Percentiles rank a stretch among this genome's conserved stretches.
Conservation (phyloP, 2,888 invertebrate species). For the Tyria jacobaeae region DNA sequence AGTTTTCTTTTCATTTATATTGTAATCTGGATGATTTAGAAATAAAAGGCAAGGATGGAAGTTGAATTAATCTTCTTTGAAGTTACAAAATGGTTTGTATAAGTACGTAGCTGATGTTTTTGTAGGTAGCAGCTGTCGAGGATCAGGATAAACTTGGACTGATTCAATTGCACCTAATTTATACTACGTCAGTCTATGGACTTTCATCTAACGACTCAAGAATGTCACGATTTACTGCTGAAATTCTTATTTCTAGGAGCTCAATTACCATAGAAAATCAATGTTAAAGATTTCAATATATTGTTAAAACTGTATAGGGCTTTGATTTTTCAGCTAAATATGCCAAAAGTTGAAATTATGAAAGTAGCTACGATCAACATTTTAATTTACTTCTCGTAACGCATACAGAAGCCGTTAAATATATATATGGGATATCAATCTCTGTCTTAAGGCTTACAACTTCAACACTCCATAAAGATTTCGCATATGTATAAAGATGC, state of each 20-base stretch:
- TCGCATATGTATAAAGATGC: not conserved
- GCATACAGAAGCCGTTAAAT: not conserved
- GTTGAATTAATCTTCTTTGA: not conserved
- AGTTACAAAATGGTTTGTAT: not conserved
- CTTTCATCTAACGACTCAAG: too few relatives aligned
- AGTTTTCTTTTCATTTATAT: constrained; percentile 15
- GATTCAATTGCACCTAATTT: not conserved
- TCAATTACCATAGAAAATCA: too few relatives aligned
- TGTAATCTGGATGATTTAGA: constrained; percentile 6
- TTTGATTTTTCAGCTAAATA: too few relatives aligned
- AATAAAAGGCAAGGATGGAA: not conserved
- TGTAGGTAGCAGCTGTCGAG: not conserved
- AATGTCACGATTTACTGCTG: too few relatives aligned
- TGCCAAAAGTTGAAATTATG: too few relatives aligned
- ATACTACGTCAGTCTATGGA: too few relatives aligned
- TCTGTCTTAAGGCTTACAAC: not conserved
- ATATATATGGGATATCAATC: not conserved
- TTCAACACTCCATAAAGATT: not conserved
- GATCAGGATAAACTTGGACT: not conserved
- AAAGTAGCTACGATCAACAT: too few relatives aligned
- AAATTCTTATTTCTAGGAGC: too few relatives aligned
- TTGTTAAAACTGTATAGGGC: too few relatives aligned
- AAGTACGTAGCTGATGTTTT: not conserved
- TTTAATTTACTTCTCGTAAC: too few relatives aligned
- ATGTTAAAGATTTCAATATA: too few relatives aligned